phyloP scores from a whole-genome alignment of 2,888 invertebrate genomes.

The Mycalesis mineus region DNA sequence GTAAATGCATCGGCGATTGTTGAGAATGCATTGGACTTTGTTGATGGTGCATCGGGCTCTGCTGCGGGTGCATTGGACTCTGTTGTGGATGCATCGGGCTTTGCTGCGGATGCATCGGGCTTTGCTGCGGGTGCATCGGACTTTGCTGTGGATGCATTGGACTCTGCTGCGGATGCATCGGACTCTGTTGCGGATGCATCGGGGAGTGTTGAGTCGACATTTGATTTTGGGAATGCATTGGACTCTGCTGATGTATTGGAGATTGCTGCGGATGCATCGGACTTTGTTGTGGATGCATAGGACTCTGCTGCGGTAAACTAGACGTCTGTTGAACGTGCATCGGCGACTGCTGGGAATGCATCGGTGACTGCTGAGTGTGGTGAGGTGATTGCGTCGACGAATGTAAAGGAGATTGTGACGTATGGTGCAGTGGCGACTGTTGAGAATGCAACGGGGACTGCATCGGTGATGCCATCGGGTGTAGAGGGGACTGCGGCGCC shows the following conservation, averaged over 20 bases:
- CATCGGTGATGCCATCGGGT: slow-evolving; percentile 53
- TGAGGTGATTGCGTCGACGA: slow-evolving; percentile 61
- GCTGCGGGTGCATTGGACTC: slow-evolving; percentile 52
- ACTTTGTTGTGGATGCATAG: slow-evolving; percentile 49
- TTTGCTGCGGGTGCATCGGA: slow-evolving; percentile 56
- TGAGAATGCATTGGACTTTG: slow-evolving; percentile 57
- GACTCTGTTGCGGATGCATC: slow-evolving; percentile 55
- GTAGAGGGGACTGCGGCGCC: slow-evolving; percentile 43
- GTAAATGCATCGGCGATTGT: slow-evolving; percentile 44
- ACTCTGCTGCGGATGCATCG: slow-evolving; percentile 52
- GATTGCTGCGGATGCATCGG: slow-evolving; percentile 50
- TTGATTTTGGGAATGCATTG: slow-evolving; percentile 44
- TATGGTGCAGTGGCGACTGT: slow-evolving; percentile 59
- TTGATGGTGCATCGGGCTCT: slow-evolving; percentile 54
- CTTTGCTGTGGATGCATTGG: slow-evolving; percentile 51
- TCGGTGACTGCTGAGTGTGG: slow-evolving; percentile 62
- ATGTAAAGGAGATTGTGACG: slow-evolving; percentile 59
- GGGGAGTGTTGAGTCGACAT: slow-evolving; percentile 53
- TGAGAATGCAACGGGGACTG: slow-evolving; percentile 67
- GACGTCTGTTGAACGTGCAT: slow-evolving; percentile 59
- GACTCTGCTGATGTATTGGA: slow-evolving; percentile 49
- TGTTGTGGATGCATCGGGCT: slow-evolving; percentile 56
- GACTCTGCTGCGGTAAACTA: slow-evolving; percentile 48
- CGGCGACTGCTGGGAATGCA: slow-evolving; percentile 63
- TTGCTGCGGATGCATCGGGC: slow-evolving; percentile 57